Base-by-base conservation (phyloP, 1,140 invertebrate species). In the Conus betulinus region DNA sequence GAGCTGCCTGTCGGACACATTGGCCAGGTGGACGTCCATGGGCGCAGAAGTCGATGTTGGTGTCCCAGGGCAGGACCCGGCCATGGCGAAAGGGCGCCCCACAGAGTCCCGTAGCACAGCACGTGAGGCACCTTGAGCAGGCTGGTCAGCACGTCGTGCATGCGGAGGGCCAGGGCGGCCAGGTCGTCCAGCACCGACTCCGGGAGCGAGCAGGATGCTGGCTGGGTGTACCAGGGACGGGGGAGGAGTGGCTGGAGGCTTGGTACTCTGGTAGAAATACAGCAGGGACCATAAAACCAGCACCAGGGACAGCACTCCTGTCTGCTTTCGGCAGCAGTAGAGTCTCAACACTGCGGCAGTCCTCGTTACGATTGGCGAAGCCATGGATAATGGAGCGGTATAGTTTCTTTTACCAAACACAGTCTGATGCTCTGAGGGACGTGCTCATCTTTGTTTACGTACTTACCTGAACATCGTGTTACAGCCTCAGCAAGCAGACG, bases 201-300 rank as follows among this genome's bases (percentile, higher is more conserved):
- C 96, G 97, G 87, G 97, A 97, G 63, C 13, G 13, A 95, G 97
- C 84, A 97, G 97, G 27, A 97, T 97, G 3, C 94, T 97, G 81
- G 92, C 94, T 96, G 97, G 97, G 39, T 97, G 97, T 39, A 97
- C 97, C 55, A 97, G 97, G 53, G 97, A 97, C 96, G 97, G 97
- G n/a, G 97, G 97, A 93, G 96, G 97, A 0, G 25, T 78, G 76
- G 76, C 39, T n/a, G 76, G 76, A 97, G 53, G 97, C 97, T 96
- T 97, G 97, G n/a, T 88, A 17, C 53, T 20, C 52, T 85, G 15
- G 76, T 84, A 85, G 82, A 91, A 87, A 27, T 71, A 83, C 78
- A 88, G 3, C 11, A 87, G 78, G 55, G 81, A 27, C 7, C 17
- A n/a, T 0, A 89, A 7, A 23, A 89, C 60, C 27, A 89, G 60